Conservation (phyloP, 2,797 vertebrate genomes). For the Propithecus perrieri region DNA sequence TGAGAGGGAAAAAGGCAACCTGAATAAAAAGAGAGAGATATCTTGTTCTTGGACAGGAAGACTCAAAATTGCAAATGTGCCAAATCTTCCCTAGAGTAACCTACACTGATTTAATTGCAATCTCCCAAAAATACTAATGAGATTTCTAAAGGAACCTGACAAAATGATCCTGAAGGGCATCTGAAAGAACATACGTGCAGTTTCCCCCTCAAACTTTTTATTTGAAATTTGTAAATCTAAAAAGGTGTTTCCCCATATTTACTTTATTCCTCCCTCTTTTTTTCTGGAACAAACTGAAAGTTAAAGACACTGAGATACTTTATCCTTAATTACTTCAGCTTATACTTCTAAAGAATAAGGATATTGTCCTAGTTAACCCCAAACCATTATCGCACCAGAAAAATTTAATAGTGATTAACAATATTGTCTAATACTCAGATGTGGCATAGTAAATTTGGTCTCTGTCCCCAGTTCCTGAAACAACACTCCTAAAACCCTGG, state of each 20-base stretch:
- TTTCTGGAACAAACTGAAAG: neutral
- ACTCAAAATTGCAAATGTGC: neutral
- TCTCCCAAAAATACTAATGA: neutral
- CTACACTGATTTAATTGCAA: neutral
- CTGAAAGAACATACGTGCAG: neutral
- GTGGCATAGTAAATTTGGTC: neutral
- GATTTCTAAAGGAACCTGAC: neutral
- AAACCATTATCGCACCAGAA: neutral
- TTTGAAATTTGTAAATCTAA: neutral
- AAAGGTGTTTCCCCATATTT: neutral
- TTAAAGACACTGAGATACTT: neutral
- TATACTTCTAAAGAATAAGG: neutral
- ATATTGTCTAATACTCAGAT: neutral
- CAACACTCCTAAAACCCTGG: neutral
- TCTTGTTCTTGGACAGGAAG: neutral
- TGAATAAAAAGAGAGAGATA: neutral
- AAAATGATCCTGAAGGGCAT: neutral
- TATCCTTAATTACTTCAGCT: neutral
- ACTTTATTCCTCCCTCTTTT: neutral
- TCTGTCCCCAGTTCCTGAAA: neutral
- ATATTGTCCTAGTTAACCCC: neutral
- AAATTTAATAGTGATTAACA: neutral
- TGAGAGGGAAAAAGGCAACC: neutral
- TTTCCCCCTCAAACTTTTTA: neutral
- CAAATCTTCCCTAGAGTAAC: neutral